Evolutionary conservation across 2,113 vertebrate genomes (phyloP).

Genomic region (Cynocephalus volans): DNA sequence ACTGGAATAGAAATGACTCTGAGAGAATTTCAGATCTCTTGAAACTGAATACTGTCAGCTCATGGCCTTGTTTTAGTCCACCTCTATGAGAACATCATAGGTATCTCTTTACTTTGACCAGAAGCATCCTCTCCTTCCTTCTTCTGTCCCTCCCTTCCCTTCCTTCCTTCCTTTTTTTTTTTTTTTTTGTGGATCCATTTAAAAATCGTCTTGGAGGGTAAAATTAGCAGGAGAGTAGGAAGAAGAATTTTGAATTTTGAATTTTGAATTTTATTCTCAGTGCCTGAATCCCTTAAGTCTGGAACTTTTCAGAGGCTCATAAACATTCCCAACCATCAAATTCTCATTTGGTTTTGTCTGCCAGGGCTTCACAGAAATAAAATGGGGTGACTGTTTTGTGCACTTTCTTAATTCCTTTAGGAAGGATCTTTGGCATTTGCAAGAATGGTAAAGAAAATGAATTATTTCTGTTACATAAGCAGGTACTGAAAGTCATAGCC

Average conservation of each 20-base stretch:
- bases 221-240: background rate
- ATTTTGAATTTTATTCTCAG: conserved; percentile 35
- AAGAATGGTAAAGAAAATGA: background rate
- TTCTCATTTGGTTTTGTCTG: background rate
- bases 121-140: background rate
- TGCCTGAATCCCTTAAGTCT: background rate
- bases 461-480: background rate
- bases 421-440: background rate
- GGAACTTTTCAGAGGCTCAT: conserved; percentile 12
- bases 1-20: conserved; percentile 24
- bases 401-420: background rate
- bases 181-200: background rate
- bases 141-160: too few relatives aligned
- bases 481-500: background rate
- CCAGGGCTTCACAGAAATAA: background rate
- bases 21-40: conserved; percentile 12
- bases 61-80: conserved; percentile 31
- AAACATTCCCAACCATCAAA: background rate
- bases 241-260: conserved; percentile 36
- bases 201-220: conserved; percentile 46
- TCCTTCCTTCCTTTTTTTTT: background rate
- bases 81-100: background rate
- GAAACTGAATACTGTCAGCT: conserved; percentile 34
- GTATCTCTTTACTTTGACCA: background rate
- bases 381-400: background rate